A percentile compares a stretch with the other conserved stretches of the same genome.
phyloP scores from a whole-genome alignment of 2,888 invertebrate genomes.

The Yponomeuta sedellus region DNA sequence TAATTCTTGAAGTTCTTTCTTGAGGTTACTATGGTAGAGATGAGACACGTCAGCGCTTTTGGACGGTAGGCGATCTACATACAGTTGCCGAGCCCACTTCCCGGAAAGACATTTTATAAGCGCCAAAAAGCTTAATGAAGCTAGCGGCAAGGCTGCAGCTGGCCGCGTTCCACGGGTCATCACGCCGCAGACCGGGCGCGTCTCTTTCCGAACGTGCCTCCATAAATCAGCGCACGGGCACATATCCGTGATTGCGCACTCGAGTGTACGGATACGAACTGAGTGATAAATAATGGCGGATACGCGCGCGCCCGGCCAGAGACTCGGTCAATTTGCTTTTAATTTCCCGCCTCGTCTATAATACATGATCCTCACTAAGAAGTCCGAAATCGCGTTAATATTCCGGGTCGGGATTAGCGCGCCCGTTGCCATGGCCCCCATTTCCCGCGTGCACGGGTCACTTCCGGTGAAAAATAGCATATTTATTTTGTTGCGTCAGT shows the following conservation, averaged over 20 bases:
- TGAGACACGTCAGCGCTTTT: too few relatives aligned
- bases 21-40: too few relatives aligned
- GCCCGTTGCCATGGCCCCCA: not conserved
- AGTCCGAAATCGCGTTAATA: slow-evolving; percentile 37
- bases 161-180: not conserved
- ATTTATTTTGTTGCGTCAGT: not conserved
- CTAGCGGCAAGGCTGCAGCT: not conserved
- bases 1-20: too few relatives aligned
- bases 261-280: slow-evolving; percentile 3
- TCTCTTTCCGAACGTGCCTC: not conserved
- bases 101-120: not conserved
- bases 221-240: slow-evolving; percentile 14
- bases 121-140: not conserved
- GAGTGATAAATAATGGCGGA: slow-evolving; percentile 17
- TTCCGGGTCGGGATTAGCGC: slow-evolving; percentile 28
- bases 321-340: slow-evolving; percentile 39
- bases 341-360: slow-evolving; percentile 38
- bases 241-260: slow-evolving; percentile 13
- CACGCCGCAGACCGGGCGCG: not conserved
- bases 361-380: slow-evolving; percentile 33
- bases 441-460: slow-evolving; percentile 1
- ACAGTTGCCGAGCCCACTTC: not conserved
- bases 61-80: not conserved
- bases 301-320: slow-evolving; percentile 20
- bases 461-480: not conserved